phyloP scores from a whole-genome alignment of 1,140 invertebrate species.

The Teleogryllus occipitalis region DNA sequence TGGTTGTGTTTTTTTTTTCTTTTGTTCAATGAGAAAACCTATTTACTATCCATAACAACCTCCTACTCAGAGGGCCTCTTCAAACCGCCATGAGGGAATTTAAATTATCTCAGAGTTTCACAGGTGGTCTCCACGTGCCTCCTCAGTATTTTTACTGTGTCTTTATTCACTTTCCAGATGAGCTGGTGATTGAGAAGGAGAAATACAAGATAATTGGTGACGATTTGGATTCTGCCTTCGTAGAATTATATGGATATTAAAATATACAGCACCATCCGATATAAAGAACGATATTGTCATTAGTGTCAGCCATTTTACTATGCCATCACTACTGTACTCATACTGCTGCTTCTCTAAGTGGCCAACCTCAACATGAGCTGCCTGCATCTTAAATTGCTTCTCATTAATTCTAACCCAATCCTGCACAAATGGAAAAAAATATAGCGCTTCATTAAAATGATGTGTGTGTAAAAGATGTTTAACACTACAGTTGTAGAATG shows the following conservation, averaged over 20 bases:
- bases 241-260: slow-evolving; percentile 86
- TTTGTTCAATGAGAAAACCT: neutral
- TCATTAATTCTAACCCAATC: slow-evolving; percentile 13
- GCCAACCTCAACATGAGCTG: slow-evolving; percentile 15
- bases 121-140: neutral
- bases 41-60: neutral
- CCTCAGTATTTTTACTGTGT: neutral
- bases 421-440: neutral
- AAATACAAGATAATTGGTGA: slow-evolving; percentile 99
- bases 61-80: neutral
- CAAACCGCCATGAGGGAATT: neutral
- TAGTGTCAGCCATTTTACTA: slow-evolving; percentile 14
- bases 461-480: neutral
- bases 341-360: slow-evolving; percentile 15
- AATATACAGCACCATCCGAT: slow-evolving; percentile 26
- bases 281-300: slow-evolving; percentile 9
- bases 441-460: neutral
- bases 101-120: neutral
- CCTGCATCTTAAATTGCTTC: slow-evolving; percentile 14
- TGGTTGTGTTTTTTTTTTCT: neutral
- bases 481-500: neutral
- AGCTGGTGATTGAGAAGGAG: slow-evolving; percentile 97
- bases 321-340: slow-evolving; percentile 25
- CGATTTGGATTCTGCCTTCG: slow-evolving; percentile 96
- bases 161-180: slow-evolving; percentile 65